Evolutionary conservation across 2,797 vertebrate genomes (phyloP).

Genomic region (Halcyon smyrnensis): DNA sequence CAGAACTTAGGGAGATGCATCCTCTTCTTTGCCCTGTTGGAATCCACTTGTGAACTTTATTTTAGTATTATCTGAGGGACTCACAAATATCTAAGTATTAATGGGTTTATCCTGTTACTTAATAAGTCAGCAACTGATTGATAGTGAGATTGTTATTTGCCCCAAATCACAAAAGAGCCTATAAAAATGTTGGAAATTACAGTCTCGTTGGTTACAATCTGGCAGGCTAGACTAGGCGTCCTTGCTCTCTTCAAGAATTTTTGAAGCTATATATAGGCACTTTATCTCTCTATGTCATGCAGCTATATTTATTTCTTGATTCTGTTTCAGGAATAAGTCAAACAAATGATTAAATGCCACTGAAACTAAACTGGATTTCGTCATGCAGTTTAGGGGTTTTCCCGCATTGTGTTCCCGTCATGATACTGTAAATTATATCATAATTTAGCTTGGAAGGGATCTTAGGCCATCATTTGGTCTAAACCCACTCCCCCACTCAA

Average conservation of each 20-base stretch:
- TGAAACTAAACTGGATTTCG: neutral
- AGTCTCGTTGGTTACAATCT: neutral
- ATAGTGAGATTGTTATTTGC: neutral
- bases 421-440: neutral
- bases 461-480: neutral
- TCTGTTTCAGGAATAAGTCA: neutral
- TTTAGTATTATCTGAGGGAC: neutral
- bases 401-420: neutral
- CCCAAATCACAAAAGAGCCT: neutral
- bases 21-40: neutral
- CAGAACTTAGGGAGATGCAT: neutral
- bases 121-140: neutral
- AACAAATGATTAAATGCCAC: neutral
- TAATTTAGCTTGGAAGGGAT: neutral
- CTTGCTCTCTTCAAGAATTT: neutral
- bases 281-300: neutral
- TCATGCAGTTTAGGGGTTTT: neutral
- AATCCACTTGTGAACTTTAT: neutral
- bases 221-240: neutral
- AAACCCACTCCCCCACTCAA: neutral
- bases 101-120: neutral
- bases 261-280: neutral
- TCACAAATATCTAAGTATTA: neutral
- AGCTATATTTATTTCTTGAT: neutral
- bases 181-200: neutral